Percentiles rank a stretch among this genome's conserved stretches.
Conservation (phyloP, 2,888 invertebrate genomes). For the Ditula angustiorana region DNA sequence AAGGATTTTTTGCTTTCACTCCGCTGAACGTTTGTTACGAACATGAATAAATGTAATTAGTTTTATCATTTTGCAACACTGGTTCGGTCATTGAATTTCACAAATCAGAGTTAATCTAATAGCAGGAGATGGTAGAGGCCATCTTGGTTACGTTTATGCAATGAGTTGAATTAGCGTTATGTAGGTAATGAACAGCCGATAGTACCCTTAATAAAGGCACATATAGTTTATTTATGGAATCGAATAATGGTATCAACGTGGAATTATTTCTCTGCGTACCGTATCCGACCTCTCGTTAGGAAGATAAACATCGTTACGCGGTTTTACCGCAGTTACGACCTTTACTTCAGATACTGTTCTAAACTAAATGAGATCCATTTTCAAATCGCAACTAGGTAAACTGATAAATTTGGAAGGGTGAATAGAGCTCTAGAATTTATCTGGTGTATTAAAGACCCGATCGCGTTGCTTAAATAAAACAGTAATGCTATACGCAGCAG, state of each 20-base stretch:
- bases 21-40: slow-evolving; percentile 1
- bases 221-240: slow-evolving; percentile 18
- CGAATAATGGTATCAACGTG: slow-evolving; percentile 30
- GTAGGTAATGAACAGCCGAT: not conserved
- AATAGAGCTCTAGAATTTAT: slow-evolving; percentile 19
- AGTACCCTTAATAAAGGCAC: slow-evolving; percentile 13
- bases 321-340: slow-evolving; percentile 46
- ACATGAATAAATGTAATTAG: not conserved
- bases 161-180: not conserved
- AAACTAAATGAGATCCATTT: slow-evolving; percentile 44
- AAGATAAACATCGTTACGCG: slow-evolving; percentile 53
- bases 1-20: slow-evolving; percentile 8
- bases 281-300: slow-evolving; percentile 48
- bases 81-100: not conserved
- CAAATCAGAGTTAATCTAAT: not conserved
- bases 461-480: too few species aligned
- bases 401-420: slow-evolving; percentile 18
- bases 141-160: not conserved
- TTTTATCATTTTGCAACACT: not conserved
- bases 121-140: not conserved
- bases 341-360: slow-evolving; percentile 40
- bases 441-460: slow-evolving; percentile 21
- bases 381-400: slow-evolving; percentile 32
- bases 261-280: slow-evolving; percentile 31
- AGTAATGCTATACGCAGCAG: too few species aligned